phyloP scores from a whole-genome alignment of 2,113 vertebrate genomes.

The Planiliza haematocheilus region DNA sequence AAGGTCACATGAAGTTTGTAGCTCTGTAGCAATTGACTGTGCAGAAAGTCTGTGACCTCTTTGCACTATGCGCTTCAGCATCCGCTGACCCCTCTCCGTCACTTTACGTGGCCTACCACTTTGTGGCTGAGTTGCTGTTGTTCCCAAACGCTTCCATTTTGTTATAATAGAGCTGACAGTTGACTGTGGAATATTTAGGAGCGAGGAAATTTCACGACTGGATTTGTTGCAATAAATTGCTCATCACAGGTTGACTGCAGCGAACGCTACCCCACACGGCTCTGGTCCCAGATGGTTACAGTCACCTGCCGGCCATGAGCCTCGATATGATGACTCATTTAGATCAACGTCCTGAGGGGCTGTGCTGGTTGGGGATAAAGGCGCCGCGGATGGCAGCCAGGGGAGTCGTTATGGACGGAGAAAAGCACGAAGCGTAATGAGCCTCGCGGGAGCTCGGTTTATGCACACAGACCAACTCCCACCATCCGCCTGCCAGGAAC shows the following conservation, averaged over 20 bases:
- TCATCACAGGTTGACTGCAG: background rate
- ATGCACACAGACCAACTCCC: constrained; percentile 44
- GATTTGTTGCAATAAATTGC: too few relatives aligned
- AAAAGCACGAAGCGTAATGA: constrained; percentile 55
- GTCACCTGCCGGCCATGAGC: constrained; percentile 49
- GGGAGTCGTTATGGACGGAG: constrained; percentile 47
- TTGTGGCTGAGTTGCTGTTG: too few relatives aligned
- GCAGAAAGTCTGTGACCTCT: too few relatives aligned
- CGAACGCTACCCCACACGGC: constrained; percentile 1
- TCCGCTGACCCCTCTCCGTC: too few relatives aligned
- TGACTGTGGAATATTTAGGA: too few relatives aligned
- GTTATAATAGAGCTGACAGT: too few relatives aligned
- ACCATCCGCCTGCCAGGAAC: constrained; percentile 31
- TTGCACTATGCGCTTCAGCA: too few relatives aligned
- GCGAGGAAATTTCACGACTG: too few relatives aligned
- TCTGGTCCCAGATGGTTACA: constrained; percentile 47
- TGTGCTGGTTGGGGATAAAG: constrained; percentile 42
- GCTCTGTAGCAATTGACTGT: too few relatives aligned
- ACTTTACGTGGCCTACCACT: too few relatives aligned
- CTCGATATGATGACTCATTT: constrained; percentile 51
- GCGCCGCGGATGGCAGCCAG: constrained; percentile 28
- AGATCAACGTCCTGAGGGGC: constrained; percentile 28
- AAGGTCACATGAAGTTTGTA: too few relatives aligned
- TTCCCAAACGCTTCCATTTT: too few relatives aligned
- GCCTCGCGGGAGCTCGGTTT: constrained; percentile 57